These are phyloP conservation scores for Mongoloraphidia duomilia DNA, from an alignment of 2,888 invertebrate genomes.

Conservation along the genomic window DNA sequence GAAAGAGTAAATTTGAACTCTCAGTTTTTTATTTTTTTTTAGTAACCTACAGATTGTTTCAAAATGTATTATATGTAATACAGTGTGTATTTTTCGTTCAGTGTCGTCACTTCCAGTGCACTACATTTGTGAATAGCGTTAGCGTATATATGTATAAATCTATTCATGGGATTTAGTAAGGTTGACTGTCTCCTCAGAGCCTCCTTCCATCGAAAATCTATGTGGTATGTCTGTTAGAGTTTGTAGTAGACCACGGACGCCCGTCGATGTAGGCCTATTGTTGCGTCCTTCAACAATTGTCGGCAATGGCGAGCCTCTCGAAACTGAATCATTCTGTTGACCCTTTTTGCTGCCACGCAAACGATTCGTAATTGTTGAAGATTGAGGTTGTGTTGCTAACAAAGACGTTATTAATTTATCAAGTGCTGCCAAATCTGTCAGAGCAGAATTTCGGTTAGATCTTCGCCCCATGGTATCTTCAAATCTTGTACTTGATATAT, in stretches of 20 bases:
- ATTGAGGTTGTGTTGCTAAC: slow-evolving; percentile 34
- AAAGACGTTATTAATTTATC: slow-evolving; percentile 48
- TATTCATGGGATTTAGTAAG: neutral
- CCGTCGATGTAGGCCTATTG: neutral
- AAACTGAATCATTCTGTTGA: no score
- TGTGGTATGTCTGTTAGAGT: slow-evolving; percentile 1
- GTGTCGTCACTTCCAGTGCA: no score
- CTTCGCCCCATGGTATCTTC: slow-evolving; percentile 17
- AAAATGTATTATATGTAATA: no score
- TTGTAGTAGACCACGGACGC: slow-evolving; percentile 1
- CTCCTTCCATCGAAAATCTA: slow-evolving; percentile 1
- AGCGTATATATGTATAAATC: no score
- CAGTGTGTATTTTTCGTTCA: no score
- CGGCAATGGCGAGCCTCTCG: slow-evolving; percentile 5
- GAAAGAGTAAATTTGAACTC: no score
- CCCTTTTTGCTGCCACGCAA: slow-evolving; percentile 9
- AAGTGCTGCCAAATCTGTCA: slow-evolving; percentile 44
- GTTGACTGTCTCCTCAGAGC: neutral
- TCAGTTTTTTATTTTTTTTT: no score
- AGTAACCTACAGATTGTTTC: no score
- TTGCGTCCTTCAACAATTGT: slow-evolving; percentile 6
- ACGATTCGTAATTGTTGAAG: slow-evolving; percentile 11
- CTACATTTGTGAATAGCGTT: no score
- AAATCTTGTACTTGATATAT: slow-evolving; percentile 5
- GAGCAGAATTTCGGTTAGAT: slow-evolving; percentile 26